Conservation (phyloP, 37 sponge, comb jelly and placozoan species). For the Beroe ovata region DNA sequence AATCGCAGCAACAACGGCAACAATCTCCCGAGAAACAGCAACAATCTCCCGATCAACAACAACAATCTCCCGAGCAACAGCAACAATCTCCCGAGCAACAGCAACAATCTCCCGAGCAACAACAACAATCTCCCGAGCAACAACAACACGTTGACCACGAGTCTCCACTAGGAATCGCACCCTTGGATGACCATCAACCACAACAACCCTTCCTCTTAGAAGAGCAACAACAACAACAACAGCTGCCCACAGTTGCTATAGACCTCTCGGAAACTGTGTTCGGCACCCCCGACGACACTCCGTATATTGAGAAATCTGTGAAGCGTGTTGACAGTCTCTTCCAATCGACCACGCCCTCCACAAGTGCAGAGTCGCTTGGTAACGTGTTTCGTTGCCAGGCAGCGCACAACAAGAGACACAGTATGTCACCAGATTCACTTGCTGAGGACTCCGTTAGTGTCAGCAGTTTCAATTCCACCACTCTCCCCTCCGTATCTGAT, state of each 20-base stretch:
- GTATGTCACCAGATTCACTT: not conserved
- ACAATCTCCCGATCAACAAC: not conserved
- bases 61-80: not conserved
- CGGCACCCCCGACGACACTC: slow-evolving; percentile 9
- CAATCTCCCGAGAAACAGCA: not conserved
- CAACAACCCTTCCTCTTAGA: not conserved
- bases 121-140: not conserved
- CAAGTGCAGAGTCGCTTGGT: not conserved
- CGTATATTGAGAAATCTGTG: not conserved
- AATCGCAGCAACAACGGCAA: too few relatives aligned
- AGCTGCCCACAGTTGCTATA: not conserved
- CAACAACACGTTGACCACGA: not conserved
- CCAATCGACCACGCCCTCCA: slow-evolving; percentile 24
- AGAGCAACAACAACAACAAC: not conserved
- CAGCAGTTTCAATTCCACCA: slow-evolving; percentile 14
- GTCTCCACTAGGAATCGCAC: too few relatives aligned
- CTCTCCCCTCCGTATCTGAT: slow-evolving; percentile 35
- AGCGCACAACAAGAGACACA: not conserved
- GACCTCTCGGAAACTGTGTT: slow-evolving; percentile 1
- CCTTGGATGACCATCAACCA: too few relatives aligned
- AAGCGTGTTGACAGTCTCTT: slow-evolving; percentile 4
- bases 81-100: not conserved
- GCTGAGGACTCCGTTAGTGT: not conserved
- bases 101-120: not conserved
- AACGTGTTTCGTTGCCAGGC: not conserved